These are phyloP conservation scores for Diplodus puntazzo DNA, from an alignment of 2,797 vertebrate species.

Conservation along the genomic window DNA sequence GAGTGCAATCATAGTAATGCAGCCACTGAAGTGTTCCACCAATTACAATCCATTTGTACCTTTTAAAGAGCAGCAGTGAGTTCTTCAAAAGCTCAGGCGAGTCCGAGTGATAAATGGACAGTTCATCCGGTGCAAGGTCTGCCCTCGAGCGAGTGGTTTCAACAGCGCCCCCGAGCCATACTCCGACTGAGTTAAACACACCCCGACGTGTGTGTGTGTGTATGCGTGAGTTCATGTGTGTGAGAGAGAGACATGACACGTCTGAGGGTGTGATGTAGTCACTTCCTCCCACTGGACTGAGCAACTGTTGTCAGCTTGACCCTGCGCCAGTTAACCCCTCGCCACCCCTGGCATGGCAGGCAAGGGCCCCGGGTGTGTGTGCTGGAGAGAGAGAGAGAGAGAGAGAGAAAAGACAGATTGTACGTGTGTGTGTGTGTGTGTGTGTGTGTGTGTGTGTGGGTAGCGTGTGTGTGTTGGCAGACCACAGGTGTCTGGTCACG, in stretches of 20 bases:
- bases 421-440: constrained; percentile 58
- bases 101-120: constrained; percentile 69
- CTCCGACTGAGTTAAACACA: constrained; percentile 81
- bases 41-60: constrained; percentile 11
- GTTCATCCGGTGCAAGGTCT: constrained; percentile 64
- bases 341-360: constrained; percentile 84
- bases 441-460: constrained; percentile 32
- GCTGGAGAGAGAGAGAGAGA: constrained; percentile 27
- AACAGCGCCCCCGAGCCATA: constrained; percentile 72
- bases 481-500: constrained; percentile 82
- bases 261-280: constrained; percentile 83
- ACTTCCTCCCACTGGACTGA: constrained; percentile 89
- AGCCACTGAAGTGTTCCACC: constrained; percentile 11
- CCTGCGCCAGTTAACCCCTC: constrained; percentile 91
- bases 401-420: constrained; percentile 60
- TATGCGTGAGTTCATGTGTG: constrained; percentile 3
- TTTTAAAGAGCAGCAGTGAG: constrained; percentile 45
- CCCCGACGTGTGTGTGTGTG: constrained; percentile 57
- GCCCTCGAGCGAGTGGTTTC: constrained; percentile 68
- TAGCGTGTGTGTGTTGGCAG: constrained; percentile 73
- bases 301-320: constrained; percentile 90
- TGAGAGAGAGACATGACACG: constrained; percentile 66
- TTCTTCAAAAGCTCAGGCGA: constrained; percentile 63
- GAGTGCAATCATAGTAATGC: neutral
- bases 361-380: constrained; percentile 84